These are phyloP conservation scores for Enoplolaimus lenunculus DNA, from an alignment of 2,888 invertebrate species.

Conservation along the genomic window DNA sequence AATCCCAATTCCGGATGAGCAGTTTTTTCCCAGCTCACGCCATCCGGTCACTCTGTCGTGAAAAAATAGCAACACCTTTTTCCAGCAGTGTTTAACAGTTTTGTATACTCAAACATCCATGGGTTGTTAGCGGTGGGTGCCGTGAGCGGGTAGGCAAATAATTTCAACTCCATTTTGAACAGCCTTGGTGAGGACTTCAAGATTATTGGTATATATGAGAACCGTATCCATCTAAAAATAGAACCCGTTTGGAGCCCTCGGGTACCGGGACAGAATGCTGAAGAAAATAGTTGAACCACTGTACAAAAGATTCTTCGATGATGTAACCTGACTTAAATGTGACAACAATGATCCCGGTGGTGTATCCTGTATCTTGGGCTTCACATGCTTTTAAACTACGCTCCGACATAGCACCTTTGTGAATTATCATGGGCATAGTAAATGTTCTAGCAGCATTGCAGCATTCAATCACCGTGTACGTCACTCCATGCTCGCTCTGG, in stretches of 20 bases:
- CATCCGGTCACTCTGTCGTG: no score
- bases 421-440: neutral
- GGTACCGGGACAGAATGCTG: neutral
- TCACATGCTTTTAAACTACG: neutral
- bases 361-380: neutral
- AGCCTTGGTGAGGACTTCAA: neutral
- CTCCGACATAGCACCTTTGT: neutral
- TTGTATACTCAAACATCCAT: neutral
- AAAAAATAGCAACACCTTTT: no score
- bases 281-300: neutral
- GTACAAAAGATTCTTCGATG: neutral
- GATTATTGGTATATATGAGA: neutral
- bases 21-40: no score
- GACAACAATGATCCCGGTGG: neutral
- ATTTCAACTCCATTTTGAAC: neutral
- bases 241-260: neutral
- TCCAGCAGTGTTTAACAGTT: neutral
- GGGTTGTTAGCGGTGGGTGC: neutral
- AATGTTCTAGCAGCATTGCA: neutral
- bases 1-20: no score
- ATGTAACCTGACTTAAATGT: neutral
- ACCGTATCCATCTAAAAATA: neutral
- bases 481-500: neutral
- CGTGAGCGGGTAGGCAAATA: neutral
- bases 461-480: neutral